Percentiles rank a stretch among this genome's conserved stretches.
Evolutionary conservation across 2,888 invertebrate species (phyloP).

Genomic region (Acrocera orbiculus): DNA sequence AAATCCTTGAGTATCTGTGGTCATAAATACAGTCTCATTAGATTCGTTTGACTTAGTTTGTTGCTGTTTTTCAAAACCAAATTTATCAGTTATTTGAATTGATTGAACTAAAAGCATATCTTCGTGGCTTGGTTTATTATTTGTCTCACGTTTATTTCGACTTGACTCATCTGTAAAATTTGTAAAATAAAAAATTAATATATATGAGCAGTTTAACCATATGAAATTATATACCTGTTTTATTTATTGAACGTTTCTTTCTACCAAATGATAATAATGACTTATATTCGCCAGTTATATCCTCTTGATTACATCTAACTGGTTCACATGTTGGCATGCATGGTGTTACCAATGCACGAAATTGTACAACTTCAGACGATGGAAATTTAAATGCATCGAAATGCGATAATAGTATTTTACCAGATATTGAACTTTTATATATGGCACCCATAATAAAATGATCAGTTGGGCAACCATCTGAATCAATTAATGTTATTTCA

Average conservation of each 20-base stretch:
- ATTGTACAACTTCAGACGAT: conserved; percentile 85
- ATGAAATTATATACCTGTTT: conserved; percentile 20
- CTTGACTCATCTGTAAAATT: not conserved
- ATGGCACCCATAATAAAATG: conserved; percentile 88
- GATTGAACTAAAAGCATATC: conserved; percentile 77
- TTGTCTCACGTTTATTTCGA: conserved; percentile 20
- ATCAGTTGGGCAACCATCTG: conserved; percentile 82
- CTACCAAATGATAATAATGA: conserved; percentile 71
- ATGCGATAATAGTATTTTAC: conserved; percentile 72
- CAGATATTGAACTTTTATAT: conserved; percentile 59
- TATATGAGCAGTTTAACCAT: not conserved
- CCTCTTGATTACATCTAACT: conserved; percentile 72
- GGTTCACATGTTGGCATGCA: conserved; percentile 89
- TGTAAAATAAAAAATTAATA: not conserved
- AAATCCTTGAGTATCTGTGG: conserved; percentile 37
- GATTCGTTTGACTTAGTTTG: conserved; percentile 36
- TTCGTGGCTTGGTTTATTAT: conserved; percentile 39
- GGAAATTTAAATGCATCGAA: conserved; percentile 96
- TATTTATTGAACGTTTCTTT: conserved; percentile 50
- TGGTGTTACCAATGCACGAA: conserved; percentile 86
- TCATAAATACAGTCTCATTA: conserved; percentile 54
- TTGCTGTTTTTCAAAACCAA: conserved; percentile 57
- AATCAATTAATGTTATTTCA: conserved; percentile 82
- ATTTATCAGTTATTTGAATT: conserved; percentile 84
- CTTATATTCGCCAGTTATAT: conserved; percentile 64